Base-by-base conservation (phyloP, 92 coral and sea anemone species). In the Siderastrea siderea region DNA sequence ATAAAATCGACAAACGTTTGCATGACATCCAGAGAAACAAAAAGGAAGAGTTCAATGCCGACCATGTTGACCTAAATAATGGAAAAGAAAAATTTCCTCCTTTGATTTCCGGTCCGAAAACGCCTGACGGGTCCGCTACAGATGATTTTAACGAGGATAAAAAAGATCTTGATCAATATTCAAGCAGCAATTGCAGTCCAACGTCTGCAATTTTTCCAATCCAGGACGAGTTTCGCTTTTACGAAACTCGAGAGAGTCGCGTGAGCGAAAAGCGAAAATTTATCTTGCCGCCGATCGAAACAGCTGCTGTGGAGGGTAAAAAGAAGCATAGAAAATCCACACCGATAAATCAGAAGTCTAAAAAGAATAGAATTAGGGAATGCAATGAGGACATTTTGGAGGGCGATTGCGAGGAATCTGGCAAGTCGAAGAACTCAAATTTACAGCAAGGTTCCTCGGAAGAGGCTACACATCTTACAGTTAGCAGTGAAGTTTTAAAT, bases 1-100 rank as follows among this genome's bases (percentile, higher is more conserved):
- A 83, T 71, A 78, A 75, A 58, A 95, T 95, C 66, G 95, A 93
- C 79, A 82, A 86, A 78, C 94, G 98, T 58, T 80, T 91, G 12
- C 81, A 79, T 38, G 94, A 95, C 55, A 87, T 95, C 61, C 80
- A 84, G 64, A 84, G 57, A 60, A 51, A 43, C 51, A 84, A 63
- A 52, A 84, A 63, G 80, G 50, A 62, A 43, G 80, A 84, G 52
- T 2, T 9, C 16, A 14, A 19, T 43, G 49, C 48, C 44, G 7
- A 17, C 7, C 1, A 26, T 82, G 44, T 46, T 50, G 72, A 74
- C 60, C 62, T 1, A 14, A 69, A 38, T n/a, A 65, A 51, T 51
- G 54, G 45, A 51, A 74, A 62, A 58, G 3, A 44, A 3, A 45
- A 14, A 17, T 74, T 74, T 84, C 80, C 51, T 7, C 87, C 87